Evolutionary conservation across 2,888 invertebrate genomes (phyloP).

Genomic region (Poecilobothrus nobilitatus): DNA sequence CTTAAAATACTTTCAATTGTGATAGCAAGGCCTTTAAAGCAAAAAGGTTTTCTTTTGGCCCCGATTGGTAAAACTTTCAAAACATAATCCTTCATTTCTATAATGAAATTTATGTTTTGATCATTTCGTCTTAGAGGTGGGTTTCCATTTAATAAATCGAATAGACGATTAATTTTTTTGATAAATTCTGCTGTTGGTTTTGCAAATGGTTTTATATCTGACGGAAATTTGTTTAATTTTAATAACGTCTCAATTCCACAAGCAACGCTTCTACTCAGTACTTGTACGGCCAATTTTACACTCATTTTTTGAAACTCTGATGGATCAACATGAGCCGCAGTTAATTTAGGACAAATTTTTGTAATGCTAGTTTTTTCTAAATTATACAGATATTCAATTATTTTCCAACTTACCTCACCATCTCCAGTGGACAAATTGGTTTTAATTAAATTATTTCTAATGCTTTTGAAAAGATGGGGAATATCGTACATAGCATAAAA

Average conservation of each 20-base stretch:
- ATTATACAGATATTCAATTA: slow-evolving; percentile 16
- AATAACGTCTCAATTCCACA: slow-evolving; percentile 12
- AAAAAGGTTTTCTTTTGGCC: slow-evolving; percentile 12
- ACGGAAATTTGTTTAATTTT: slow-evolving; percentile 16
- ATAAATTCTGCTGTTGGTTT: slow-evolving; percentile 13
- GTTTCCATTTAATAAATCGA: slow-evolving; percentile 16
- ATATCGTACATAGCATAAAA: slow-evolving; percentile 14
- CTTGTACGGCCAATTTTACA: slow-evolving; percentile 21
- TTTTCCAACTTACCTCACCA: slow-evolving; percentile 16
- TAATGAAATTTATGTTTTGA: slow-evolving; percentile 8
- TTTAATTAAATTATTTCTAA: slow-evolving; percentile 2
- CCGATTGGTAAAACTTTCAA: slow-evolving; percentile 4
- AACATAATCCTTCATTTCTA: not conserved
- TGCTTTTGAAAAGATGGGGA: slow-evolving; percentile 14
- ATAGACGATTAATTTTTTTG: slow-evolving; percentile 13
- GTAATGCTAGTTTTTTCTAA: slow-evolving; percentile 10
- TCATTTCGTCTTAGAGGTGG: slow-evolving; percentile 11
- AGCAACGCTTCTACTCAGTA: slow-evolving; percentile 18
- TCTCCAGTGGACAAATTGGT: slow-evolving; percentile 13
- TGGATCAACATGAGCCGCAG: slow-evolving; percentile 19
- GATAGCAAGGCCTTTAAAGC: slow-evolving; percentile 12
- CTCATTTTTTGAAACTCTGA: slow-evolving; percentile 22
- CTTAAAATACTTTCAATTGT: slow-evolving; percentile 11
- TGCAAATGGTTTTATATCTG: slow-evolving; percentile 11
- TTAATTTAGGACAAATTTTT: slow-evolving; percentile 17